These are phyloP conservation scores for Neomonachus schauinslandi DNA, from an alignment of 2,113 vertebrate species.

Conservation along the genomic window DNA sequence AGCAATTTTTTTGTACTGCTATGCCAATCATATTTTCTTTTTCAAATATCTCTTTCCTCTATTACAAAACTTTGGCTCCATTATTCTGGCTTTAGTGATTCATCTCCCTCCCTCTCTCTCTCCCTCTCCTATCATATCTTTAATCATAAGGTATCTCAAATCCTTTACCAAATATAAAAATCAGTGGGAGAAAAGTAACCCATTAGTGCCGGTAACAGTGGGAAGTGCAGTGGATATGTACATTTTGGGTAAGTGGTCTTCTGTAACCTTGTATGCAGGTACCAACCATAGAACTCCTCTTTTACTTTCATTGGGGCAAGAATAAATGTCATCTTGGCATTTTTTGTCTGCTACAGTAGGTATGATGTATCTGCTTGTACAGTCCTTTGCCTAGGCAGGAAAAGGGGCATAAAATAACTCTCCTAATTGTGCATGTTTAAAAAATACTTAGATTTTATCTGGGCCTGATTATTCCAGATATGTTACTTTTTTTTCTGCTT, in stretches of 20 bases:
- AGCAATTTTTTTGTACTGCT: not conserved
- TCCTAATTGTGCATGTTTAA: constrained; percentile 26
- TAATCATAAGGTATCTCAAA: constrained; percentile 2
- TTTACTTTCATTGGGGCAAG: constrained; percentile 22
- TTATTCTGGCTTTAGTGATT: constrained; percentile 1
- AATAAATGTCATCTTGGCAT: constrained; percentile 43
- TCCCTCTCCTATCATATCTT: not conserved
- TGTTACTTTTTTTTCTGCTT: constrained; percentile 9
- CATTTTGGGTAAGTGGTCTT: not conserved
- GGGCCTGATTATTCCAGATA: constrained; percentile 7
- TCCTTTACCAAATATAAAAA: constrained; percentile 31
- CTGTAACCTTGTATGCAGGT: not conserved
- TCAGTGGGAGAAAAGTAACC: not conserved
- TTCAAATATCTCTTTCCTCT: not conserved
- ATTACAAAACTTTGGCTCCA: not conserved
- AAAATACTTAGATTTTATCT: constrained; percentile 23
- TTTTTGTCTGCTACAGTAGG: not conserved
- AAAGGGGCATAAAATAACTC: not conserved
- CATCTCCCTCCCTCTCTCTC: not conserved
- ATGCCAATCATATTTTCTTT: not conserved
- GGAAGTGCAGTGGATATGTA: not conserved
- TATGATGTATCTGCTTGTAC: constrained; percentile 12
- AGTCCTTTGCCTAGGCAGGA: not conserved
- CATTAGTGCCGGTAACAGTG: not conserved
- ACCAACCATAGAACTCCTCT: not conserved